A percentile compares a stretch with the other conserved stretches of the same genome.
phyloP scores from a whole-genome alignment of 2,797 vertebrate species.

The Glyptemys insculpta region DNA sequence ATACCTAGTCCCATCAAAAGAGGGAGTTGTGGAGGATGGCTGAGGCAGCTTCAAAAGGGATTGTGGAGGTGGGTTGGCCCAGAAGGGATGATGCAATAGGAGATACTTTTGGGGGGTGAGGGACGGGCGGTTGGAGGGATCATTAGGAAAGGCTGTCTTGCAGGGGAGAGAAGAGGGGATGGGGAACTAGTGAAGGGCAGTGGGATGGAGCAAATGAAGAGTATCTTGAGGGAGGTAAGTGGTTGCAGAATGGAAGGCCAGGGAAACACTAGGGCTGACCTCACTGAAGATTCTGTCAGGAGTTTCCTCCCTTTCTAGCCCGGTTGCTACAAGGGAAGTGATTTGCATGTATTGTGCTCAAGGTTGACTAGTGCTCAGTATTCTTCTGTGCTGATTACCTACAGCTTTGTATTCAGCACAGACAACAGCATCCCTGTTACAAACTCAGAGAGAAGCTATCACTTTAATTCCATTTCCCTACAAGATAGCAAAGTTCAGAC shows the following conservation, averaged over 20 bases:
- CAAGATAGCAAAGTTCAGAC: background rate
- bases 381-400: background rate
- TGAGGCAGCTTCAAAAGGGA: background rate
- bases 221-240: background rate
- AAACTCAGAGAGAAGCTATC: background rate
- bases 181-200: too few relatives aligned
- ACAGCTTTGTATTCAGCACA: background rate
- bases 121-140: background rate
- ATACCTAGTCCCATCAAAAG: background rate
- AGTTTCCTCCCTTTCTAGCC: background rate
- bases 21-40: background rate
- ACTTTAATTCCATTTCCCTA: background rate
- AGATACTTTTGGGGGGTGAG: background rate
- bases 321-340: background rate
- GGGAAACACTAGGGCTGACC: too few relatives aligned
- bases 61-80: background rate
- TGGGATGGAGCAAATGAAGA: background rate
- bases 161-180: rapidly evolving
- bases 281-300: background rate
- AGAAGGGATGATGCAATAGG: rapidly evolving
- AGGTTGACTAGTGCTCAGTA: background rate
- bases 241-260: too few relatives aligned
- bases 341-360: background rate
- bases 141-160: background rate
- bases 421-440: background rate